Base-by-base conservation (phyloP, 2,888 invertebrate genomes). In the Parasteatoda lunata region DNA sequence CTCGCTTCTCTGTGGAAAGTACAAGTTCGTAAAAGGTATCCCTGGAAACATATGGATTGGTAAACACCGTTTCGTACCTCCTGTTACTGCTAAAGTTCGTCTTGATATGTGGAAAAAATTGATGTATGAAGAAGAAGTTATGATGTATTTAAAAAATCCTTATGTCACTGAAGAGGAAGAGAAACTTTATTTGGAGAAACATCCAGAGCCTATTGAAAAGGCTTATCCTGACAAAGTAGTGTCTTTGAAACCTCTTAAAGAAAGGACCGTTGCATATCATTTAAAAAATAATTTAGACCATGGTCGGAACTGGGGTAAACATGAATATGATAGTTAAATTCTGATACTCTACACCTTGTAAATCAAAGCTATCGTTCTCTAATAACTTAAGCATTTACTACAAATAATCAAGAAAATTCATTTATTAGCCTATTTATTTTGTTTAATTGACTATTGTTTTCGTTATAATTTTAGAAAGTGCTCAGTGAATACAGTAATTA, bases 141-240 rank as follows among this genome's bases (percentile, higher is more conserved):
- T 88, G 83, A 88, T 88, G 88, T 83, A 88, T 45, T 54, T 88
- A 47, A 88, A 71, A 15, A 88, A 88, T 77, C 88, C 88, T 8
- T 88, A 83, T 52, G 64, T 88, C 7, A 79, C 78, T 5, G 82
- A 88, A 70, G 88, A 88, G 48, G 69, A 88, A 11, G 88, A 88
- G 51, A 77, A 88, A 48, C 64, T 83, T 3, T 88, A 79, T 52
- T 15, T 88, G 48, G 88, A 83, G 45, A 59, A 83, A 49, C n/a
- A 78, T 51, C 13, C 51, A 11, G 11, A 9, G 11, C 75, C 68
- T 0, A 48, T 49, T 13, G 54, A 78, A 9, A 83, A 78, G 69
- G 54, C 71, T 4, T 68, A 79, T 30, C 2, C 49, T 2, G 71
- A 54, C 5, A 49, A 68, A 30, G 5, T n/a, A 65, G 15, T 78